Conservation (phyloP, 1,140 invertebrate species). For the Euglossa dilemma region DNA sequence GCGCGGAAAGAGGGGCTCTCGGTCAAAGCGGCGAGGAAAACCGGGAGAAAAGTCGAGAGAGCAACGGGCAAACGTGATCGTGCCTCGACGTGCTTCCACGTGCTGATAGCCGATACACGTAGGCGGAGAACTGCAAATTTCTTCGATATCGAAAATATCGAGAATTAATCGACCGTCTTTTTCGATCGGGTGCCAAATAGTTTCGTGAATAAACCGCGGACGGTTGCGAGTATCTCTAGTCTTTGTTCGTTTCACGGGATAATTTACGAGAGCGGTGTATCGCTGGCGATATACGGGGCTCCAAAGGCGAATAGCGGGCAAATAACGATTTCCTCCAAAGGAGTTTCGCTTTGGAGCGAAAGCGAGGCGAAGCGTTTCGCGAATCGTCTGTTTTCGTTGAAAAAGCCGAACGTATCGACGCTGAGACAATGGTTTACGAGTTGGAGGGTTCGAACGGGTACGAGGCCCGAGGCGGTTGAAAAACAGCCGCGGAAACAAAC, state of each 20-base stretch:
- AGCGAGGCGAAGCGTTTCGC: neutral
- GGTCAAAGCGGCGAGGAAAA: conserved; percentile 21
- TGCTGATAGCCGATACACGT: too few species aligned
- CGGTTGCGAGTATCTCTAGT: too few species aligned
- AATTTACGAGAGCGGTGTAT: too few species aligned
- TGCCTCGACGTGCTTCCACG: too few species aligned
- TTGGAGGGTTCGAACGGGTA: conserved; percentile 9
- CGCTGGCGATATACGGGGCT: too few species aligned
- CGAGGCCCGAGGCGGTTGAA: conserved; percentile 13
- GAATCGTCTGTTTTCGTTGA: neutral
- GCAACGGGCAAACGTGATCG: conserved; percentile 12
- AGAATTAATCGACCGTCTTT: too few species aligned
- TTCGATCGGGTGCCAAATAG: too few species aligned
- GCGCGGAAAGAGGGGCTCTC: neutral
- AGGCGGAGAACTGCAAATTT: too few species aligned
- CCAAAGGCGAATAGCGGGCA: too few species aligned
- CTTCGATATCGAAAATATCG: too few species aligned
- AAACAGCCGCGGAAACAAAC: conserved; percentile 40
- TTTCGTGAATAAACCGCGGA: too few species aligned
- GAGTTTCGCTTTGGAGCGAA: neutral
- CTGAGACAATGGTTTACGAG: conserved; percentile 35
- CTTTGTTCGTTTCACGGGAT: too few species aligned
- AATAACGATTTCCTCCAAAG: neutral
- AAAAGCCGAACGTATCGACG: conserved; percentile 27
- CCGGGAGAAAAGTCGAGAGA: conserved; percentile 19